Conservation (phyloP, 1,140 invertebrate species). For the Kradibia gibbosae region DNA sequence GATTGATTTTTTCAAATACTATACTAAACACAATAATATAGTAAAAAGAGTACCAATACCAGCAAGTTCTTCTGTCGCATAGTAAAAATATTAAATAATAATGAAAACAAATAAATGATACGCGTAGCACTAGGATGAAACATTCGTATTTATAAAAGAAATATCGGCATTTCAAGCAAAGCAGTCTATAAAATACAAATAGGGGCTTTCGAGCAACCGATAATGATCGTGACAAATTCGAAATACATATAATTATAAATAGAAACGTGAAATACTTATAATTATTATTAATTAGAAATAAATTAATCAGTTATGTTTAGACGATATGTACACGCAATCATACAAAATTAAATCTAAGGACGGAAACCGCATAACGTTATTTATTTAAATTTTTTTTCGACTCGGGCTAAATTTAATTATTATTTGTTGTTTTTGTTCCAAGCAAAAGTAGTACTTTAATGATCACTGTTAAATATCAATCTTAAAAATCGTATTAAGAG, state of each 20-base stretch:
- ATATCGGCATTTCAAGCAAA: too few relatives aligned
- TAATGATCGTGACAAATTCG: constrained; percentile 21
- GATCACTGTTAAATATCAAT: constrained; percentile 18
- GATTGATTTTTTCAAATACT: too few relatives aligned
- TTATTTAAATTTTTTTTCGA: not conserved
- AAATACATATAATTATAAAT: not conserved
- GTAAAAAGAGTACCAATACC: too few relatives aligned
- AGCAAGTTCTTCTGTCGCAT: too few relatives aligned
- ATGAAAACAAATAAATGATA: too few relatives aligned
- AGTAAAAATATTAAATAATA: too few relatives aligned
- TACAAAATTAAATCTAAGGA: constrained; percentile 72
- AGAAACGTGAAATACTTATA: constrained; percentile 8
- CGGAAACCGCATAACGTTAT: constrained; percentile 69
- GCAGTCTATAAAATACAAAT: too few relatives aligned
- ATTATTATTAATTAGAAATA: constrained; percentile 50
- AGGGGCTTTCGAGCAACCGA: too few relatives aligned
- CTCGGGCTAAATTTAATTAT: not conserved
- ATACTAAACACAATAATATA: too few relatives aligned
- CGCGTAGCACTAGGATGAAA: too few relatives aligned
- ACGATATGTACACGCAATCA: constrained; percentile 56
- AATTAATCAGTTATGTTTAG: constrained; percentile 52
- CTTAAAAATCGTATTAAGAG: constrained; percentile 7
- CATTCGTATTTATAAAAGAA: too few relatives aligned
- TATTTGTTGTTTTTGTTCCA: constrained; percentile 21
- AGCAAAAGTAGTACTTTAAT: constrained; percentile 16